Evolutionary conservation across 2,888 invertebrate species (phyloP), one percentile per base, ranked within the genome.

Genomic region (Xanthia togata): DNA sequence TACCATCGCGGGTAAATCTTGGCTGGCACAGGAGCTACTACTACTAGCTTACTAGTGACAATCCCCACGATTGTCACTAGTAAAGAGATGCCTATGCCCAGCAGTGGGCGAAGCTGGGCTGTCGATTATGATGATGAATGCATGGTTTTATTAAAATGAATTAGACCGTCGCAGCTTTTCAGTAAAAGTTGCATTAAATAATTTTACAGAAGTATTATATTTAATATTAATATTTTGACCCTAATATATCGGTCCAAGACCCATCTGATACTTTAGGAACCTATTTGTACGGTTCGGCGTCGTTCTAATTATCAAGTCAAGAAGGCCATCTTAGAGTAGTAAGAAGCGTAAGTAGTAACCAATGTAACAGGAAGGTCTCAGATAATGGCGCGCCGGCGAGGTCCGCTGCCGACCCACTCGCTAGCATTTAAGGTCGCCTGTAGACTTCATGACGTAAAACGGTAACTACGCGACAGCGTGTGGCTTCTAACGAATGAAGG

Each of bases 371-470:
- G 62, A 67, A 62, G 53, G 50, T 41, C 70, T 62, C 14, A 38
- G 35, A 75, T 82, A 79, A 70, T 70, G 38, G 38, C 14, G 31
- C 55, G 62, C 31, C 55, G 60, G 44, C 23, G 63, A 60, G 63
- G 26, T 69, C 59, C 69, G 69, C 57, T 14, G n/a, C 60, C 44
- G 62, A 53, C 59, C 63, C 44, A 78, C 38, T 41, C 31, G 59
- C 67, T 57, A 14, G 57, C 47, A 44, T 50, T 11, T 60, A 72
- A 79, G 75, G 77, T 70, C 72, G 38, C n/a, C 44, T 17, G 59
- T 60, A 31, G 38, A 71, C 64, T 64, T 35, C 57, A 82, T 72
- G 70, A 75, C 72, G 72, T 81, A 81, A 63, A 76, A 38, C 70
- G 23, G 68, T 64, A 50, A 81, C 44, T 73, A 50, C 55, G 50